Evolutionary conservation across 2,888 invertebrate species (phyloP), one percentile per base, ranked within the genome.

Genomic region (Drosophila atripex): DNA sequence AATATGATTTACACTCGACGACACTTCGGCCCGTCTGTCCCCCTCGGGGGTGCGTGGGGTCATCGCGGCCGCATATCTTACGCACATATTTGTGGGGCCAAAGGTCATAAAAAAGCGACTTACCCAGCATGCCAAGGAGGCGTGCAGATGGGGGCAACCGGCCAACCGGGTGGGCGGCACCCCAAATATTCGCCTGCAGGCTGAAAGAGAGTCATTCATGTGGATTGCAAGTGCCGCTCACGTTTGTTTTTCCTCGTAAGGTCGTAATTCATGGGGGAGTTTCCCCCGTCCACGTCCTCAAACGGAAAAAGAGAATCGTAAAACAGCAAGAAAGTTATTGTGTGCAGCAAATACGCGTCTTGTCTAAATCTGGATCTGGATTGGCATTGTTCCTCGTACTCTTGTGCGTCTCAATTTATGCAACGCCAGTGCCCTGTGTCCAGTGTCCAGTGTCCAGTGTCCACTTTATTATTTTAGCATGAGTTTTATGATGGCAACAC

Each of bases 51-150:
- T 8, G 32, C 50, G 28, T 12, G 52, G 38, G 50, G 47, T 21
- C 50, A 35, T 41, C 35, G 35, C 35, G 35, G 39, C 52, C 72
- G 56, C 78, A 66, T 76, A 76, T 65, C 71, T 76, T 79, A 77
- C 83, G 72, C 79, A 86, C 83, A 77, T 78, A 75, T 78, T 66
- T 59, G 71, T 61, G 63, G 52, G 60, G 68, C 72, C 79, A 77
- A 73, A 76, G 88, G 77, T 79, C 86, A 76, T 86, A 86, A 87
- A 84, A 80, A 77, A 74, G 55, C 68, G 69, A 74, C 83, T 87
- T 80, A 80, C 71, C 32, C 72, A 39, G 69, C 69, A 69, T 35
- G 50, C 46, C 54, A 55, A 46, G 58, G 32, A 6, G 16, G 25
- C 11, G 38, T 54, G 43, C 9, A 5, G 18, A 7, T 30, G 30